phyloP scores from a whole-genome alignment of 2,113 vertebrate species.

The Marmota flaviventris region DNA sequence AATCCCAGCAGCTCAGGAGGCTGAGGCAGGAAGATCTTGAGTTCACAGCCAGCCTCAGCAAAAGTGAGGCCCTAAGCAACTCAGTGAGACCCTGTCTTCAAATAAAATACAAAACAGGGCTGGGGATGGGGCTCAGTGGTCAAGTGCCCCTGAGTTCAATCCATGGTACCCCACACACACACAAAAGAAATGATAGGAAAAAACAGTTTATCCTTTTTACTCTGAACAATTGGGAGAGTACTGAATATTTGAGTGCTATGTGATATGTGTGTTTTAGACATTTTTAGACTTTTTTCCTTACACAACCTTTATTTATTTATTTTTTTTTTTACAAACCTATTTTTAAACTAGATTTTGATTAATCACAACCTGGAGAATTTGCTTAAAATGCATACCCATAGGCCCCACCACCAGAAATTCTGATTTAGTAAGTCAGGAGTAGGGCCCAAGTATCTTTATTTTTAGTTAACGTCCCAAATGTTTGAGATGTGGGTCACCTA shows the following conservation, averaged over 20 bases:
- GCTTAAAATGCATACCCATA: not conserved
- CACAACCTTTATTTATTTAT: not conserved
- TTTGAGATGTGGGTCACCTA: not conserved
- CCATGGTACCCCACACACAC: no score
- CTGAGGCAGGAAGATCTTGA: no score
- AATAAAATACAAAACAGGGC: no score
- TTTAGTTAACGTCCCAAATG: not conserved
- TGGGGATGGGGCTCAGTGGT: no score
- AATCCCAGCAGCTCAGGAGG: no score
- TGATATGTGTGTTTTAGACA: not conserved
- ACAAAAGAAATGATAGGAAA: not conserved
- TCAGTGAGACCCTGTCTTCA: no score
- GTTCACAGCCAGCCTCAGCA: no score
- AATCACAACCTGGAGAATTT: not conserved
- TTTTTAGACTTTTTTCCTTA: not conserved
- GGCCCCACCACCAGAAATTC: not conserved
- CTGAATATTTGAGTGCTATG: not conserved
- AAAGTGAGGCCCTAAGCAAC: no score
- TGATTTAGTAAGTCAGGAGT: not conserved
- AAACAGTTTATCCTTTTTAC: not conserved
- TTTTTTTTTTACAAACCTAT: not conserved
- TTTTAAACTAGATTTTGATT: constrained; percentile 27
- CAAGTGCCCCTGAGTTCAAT: no score
- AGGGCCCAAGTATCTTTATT: not conserved
- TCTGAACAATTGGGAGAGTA: not conserved